Conservation (phyloP, 2,113 vertebrate species). For the Zonotrichia leucophrys region DNA sequence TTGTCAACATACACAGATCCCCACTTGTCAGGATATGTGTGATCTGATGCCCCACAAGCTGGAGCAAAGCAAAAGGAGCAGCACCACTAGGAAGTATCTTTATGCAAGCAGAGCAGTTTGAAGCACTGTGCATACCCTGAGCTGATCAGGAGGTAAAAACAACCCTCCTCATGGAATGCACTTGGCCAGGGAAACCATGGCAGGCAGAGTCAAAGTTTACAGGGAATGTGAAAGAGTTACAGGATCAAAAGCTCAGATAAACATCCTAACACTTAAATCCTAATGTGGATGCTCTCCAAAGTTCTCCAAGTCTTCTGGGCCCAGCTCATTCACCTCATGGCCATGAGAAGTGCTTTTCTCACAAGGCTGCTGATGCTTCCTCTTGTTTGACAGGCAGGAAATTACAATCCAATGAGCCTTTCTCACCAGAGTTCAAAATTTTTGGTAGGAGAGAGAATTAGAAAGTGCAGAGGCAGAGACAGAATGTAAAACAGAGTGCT, state of each 20-base stretch:
- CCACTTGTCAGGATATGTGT: neutral
- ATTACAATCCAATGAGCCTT: neutral
- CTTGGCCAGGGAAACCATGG: neutral
- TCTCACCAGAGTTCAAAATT: neutral
- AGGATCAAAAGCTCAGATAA: neutral
- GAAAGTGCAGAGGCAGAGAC: neutral
- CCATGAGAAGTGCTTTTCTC: neutral
- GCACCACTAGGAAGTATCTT: neutral
- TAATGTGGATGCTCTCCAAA: neutral
- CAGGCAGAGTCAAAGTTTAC: neutral
- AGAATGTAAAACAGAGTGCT: neutral
- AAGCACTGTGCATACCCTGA: neutral
- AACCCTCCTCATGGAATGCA: neutral
- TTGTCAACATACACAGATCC: neutral
- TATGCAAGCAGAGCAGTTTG: neutral
- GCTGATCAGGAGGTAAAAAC: neutral
- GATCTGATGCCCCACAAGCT: neutral
- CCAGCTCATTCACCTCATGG: neutral
- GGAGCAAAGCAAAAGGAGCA: neutral
- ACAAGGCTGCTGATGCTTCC: neutral
- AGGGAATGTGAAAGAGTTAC: neutral
- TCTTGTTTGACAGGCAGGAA: slow-evolving; percentile 23
- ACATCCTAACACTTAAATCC: neutral
- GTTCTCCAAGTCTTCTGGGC: neutral
- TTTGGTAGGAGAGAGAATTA: neutral